phyloP scores from a whole-genome alignment of 2,888 invertebrate species.

The Caenorhabditis panamensis region DNA sequence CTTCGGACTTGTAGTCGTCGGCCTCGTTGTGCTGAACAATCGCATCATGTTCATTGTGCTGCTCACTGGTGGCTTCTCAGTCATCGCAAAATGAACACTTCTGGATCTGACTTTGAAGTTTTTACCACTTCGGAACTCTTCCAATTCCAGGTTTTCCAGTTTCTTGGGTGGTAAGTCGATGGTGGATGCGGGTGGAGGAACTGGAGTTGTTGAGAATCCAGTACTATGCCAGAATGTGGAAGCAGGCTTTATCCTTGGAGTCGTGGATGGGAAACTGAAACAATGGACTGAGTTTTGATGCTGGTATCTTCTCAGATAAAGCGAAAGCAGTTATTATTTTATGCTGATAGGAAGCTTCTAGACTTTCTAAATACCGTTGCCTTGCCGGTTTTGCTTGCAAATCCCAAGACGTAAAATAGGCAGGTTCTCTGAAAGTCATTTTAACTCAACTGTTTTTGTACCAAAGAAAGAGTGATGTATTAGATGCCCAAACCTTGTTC shows the following conservation, averaged over 20 bases:
- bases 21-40: constrained; percentile 36
- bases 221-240: constrained; percentile 18
- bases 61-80: constrained; percentile 39
- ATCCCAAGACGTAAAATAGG: background rate
- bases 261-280: constrained; percentile 9
- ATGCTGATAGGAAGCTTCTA: no score
- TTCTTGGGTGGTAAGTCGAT: constrained; percentile 27
- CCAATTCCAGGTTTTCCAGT: background rate
- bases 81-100: constrained; percentile 55
- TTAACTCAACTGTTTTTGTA: background rate
- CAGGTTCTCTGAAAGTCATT: background rate
- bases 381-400: background rate
- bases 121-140: background rate
- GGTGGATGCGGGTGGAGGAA: constrained; percentile 27
- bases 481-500: background rate
- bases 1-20: constrained; percentile 35
- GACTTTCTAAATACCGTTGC: background rate
- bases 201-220: constrained; percentile 17
- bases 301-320: no score
- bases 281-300: background rate
- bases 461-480: background rate
- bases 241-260: background rate
- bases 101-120: constrained; percentile 52
- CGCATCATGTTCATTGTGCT: constrained; percentile 29
- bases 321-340: no score